Percentiles rank a stretch among this genome's conserved stretches.
Evolutionary conservation across 2,888 invertebrate species (phyloP).

Genomic region (Acanthoscelides obtectus): DNA sequence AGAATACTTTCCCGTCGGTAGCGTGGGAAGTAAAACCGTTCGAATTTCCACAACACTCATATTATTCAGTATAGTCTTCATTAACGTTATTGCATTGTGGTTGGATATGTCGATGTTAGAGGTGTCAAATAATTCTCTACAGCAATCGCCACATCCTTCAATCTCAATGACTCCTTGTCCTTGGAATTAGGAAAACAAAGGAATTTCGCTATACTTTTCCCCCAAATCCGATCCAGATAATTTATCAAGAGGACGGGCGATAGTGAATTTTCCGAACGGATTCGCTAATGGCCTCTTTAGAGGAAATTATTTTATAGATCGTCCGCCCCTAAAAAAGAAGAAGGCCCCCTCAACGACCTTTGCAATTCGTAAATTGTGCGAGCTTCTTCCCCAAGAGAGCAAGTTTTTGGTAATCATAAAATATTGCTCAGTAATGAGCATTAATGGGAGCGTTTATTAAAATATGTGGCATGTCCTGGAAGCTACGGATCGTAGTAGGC

Average conservation of each 20-base stretch:
- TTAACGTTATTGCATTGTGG: too few species aligned
- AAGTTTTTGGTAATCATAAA: slow-evolving; percentile 2
- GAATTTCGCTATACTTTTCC: slow-evolving; percentile 7
- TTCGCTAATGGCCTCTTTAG: slow-evolving; percentile 18
- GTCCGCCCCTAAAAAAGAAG: slow-evolving; percentile 4
- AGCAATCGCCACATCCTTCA: neutral
- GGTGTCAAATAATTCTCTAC: too few species aligned
- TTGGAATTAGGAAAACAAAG: slow-evolving; percentile 9
- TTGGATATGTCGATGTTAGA: too few species aligned
- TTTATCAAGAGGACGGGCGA: slow-evolving; percentile 15
- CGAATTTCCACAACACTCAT: too few species aligned
- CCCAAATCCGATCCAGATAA: slow-evolving; percentile 7
- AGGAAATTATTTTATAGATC: slow-evolving; percentile 14
- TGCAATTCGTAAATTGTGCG: neutral
- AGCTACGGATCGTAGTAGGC: neutral
- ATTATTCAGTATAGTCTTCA: too few species aligned
- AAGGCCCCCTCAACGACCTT: slow-evolving; percentile 9
- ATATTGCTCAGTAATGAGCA: neutral
- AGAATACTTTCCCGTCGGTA: too few species aligned
- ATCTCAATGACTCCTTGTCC: neutral
- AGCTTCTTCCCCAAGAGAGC: neutral
- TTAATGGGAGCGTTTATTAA: neutral
- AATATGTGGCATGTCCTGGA: neutral
- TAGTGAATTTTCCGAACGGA: slow-evolving; percentile 21
- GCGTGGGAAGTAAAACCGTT: too few species aligned